Conservation (phyloP, 1,140 invertebrate species). For the Agraylea sexmaculata region DNA sequence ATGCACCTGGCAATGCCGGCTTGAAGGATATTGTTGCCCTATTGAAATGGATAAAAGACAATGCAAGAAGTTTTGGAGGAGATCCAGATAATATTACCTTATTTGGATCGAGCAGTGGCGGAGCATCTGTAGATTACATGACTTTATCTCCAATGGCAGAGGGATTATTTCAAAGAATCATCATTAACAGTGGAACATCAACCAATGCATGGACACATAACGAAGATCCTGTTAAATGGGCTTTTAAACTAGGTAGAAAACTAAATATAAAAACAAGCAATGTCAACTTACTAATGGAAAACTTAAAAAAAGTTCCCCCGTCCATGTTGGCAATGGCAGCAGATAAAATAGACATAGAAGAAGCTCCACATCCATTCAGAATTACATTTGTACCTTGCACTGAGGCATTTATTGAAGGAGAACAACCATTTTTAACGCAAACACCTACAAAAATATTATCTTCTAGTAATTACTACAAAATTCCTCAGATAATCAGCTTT, state of each 20-base stretch:
- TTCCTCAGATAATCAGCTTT: constrained; percentile 34
- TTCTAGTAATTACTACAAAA: constrained; percentile 31
- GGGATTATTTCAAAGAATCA: constrained; percentile 34
- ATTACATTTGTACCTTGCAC: constrained; percentile 31
- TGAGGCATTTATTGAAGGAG: constrained; percentile 27
- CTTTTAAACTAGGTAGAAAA: constrained; percentile 29
- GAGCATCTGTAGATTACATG: constrained; percentile 31
- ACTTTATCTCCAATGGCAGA: constrained; percentile 29
- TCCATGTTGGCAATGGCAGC: constrained; percentile 26
- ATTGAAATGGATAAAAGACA: constrained; percentile 43
- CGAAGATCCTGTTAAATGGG: constrained; percentile 29
- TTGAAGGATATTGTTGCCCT: constrained; percentile 47
- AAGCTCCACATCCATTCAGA: too few relatives aligned
- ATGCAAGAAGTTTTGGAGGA: constrained; percentile 40
- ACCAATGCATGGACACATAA: constrained; percentile 48
- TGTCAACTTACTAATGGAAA: constrained; percentile 28
- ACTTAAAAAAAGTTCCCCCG: constrained; percentile 25
- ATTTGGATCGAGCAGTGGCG: constrained; percentile 38
- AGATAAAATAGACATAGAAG: constrained; percentile 5
- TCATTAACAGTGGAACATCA: constrained; percentile 57
- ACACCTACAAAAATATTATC: constrained; percentile 28
- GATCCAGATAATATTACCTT: constrained; percentile 34
- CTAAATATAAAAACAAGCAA: constrained; percentile 29
- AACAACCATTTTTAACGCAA: constrained; percentile 27
- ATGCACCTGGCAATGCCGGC: constrained; percentile 46